These are phyloP conservation scores for Epinotia brunnichana DNA, from an alignment of 2,888 invertebrate species.

Conservation along the genomic window DNA sequence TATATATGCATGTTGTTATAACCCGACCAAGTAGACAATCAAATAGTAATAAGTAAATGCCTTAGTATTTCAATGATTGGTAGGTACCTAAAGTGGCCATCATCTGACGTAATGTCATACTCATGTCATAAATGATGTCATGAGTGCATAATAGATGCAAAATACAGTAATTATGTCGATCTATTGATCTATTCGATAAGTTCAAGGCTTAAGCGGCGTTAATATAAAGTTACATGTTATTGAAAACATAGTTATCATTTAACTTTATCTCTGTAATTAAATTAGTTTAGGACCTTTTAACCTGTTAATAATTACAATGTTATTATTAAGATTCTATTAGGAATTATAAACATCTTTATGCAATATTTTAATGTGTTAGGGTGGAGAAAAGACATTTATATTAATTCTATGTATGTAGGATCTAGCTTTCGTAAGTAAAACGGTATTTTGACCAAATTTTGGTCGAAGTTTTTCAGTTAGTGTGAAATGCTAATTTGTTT, in stretches of 20 bases:
- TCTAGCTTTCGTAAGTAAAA: no score
- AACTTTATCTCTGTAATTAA: constrained; percentile 23
- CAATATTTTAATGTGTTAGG: background rate
- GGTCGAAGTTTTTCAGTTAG: background rate
- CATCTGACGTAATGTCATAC: background rate
- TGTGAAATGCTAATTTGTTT: background rate
- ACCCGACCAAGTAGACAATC: no score
- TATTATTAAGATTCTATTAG: constrained; percentile 16
- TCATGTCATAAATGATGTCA: no score
- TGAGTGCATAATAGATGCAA: constrained; percentile 4
- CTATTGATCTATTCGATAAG: background rate
- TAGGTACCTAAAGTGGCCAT: background rate
- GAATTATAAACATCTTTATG: background rate
- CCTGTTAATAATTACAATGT: constrained; percentile 7
- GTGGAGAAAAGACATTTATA: no score
- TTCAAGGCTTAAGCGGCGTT: constrained; percentile 9
- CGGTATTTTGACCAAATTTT: no score
- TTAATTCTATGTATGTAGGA: no score
- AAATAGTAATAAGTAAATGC: no score
- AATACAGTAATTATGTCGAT: background rate
- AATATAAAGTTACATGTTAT: background rate
- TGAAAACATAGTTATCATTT: constrained; percentile 5
- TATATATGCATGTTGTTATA: background rate
- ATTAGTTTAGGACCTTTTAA: background rate
- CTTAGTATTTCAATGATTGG: no score